Base-by-base conservation (phyloP, 2,888 invertebrate species). In the Napeogenes inachia region DNA sequence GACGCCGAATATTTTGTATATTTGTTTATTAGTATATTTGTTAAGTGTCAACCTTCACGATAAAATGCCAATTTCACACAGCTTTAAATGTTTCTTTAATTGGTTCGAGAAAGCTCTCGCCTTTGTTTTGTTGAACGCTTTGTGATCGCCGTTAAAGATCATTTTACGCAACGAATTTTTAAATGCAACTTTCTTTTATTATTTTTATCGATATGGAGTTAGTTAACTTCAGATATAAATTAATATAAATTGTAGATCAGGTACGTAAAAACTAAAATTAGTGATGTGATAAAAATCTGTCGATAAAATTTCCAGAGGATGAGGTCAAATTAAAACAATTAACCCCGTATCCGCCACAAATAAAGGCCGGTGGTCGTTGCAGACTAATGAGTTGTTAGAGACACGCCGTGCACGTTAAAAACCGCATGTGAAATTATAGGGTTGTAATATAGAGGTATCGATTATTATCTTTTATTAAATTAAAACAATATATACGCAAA, bases 301-400 rank as follows among this genome's bases (percentile, higher is more conserved):
- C 58, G 46, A 62, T 47, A 57, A 60, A 57, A 54, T 61, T 59
- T 60, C 42, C 60, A 62, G 56, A 55, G 60, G 59, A 66, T 53
- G 59, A 60, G 66, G 64, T 66, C 64, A 80, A 78, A 81, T 81
- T 81, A 81, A 80, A 82, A 86, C 85, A 87, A 87, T 88, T 85
- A 85, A 78, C 81, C 80, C 71, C 70, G 68, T 72, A 73, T 75
- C 75, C 76, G 75, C 78, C 81, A 73, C 81, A 81, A 83, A 84
- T 80, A 82, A 80, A 79, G 76, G 73, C 74, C 72, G 70, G 68
- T 75, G 69, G 78, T 80, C 78, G 77, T 71, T 70, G 76, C 71
- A 68, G 75, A 75, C 86, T 87, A 87, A 88, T 87, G 84, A 87
- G 81, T 87, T 82, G 86, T 82, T 84, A 84, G 82, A 77, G 78